phyloP scores from a whole-genome alignment of 2,113 vertebrate genomes.

The Tyto alba region DNA sequence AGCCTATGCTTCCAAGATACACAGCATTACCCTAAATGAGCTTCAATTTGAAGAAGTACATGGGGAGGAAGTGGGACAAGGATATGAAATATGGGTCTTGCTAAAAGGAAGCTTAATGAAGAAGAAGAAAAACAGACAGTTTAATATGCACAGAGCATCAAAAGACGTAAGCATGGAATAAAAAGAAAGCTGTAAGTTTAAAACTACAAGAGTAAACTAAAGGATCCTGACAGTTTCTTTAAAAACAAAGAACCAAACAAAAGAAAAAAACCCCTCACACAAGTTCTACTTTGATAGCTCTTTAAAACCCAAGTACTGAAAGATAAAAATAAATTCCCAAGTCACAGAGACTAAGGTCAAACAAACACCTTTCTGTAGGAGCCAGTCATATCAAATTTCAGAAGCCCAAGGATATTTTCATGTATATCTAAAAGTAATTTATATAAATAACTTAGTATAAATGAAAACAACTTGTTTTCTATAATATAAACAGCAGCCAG shows the following conservation, averaged over 20 bases:
- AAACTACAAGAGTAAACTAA: background rate
- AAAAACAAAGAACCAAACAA: background rate
- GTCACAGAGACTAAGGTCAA: background rate
- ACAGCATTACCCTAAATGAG: slow-evolving; percentile 10
- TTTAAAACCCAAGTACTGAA: background rate
- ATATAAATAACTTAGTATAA: background rate
- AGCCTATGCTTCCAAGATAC: background rate
- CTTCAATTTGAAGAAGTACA: background rate
- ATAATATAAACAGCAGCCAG: background rate
- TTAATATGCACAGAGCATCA: background rate
- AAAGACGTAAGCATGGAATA: background rate
- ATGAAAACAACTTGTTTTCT: background rate
- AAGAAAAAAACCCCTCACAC: background rate
- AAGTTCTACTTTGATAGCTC: background rate
- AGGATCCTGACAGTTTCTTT: background rate
- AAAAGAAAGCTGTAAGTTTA: background rate
- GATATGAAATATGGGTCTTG: background rate
- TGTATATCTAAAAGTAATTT: background rate
- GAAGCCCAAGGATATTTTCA: background rate
- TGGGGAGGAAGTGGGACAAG: background rate
- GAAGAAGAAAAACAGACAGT: background rate
- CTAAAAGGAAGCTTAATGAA: background rate
- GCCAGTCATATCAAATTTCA: background rate
- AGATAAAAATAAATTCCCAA: background rate
- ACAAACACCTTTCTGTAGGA: background rate